Conservation (phyloP, 2,888 invertebrate genomes). For the Allygus modestus region DNA sequence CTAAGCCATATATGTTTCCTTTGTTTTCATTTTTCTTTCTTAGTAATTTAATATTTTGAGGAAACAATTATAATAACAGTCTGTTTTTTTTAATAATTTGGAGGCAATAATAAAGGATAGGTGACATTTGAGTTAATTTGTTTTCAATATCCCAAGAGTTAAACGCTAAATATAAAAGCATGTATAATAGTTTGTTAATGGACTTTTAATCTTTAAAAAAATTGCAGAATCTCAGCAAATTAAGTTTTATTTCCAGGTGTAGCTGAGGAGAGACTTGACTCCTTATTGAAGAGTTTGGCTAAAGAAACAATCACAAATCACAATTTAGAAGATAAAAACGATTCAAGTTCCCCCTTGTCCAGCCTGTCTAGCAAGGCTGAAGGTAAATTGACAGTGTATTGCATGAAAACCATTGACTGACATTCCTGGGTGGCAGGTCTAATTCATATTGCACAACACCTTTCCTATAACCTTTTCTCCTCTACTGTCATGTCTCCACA, state of each 20-base stretch:
- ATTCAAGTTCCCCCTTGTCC: constrained; percentile 76
- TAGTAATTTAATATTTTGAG: too few relatives aligned
- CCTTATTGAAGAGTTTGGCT: constrained; percentile 85
- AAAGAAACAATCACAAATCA: constrained; percentile 81
- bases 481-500: neutral
- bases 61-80: too few relatives aligned
- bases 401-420: neutral
- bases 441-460: neutral
- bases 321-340: constrained; percentile 77
- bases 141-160: too few relatives aligned
- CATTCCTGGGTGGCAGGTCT: constrained; percentile 18
- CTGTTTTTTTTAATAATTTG: too few relatives aligned
- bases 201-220: too few relatives aligned
- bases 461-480: neutral
- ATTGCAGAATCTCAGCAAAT: neutral
- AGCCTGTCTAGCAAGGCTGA: constrained; percentile 76
- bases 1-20: too few relatives aligned
- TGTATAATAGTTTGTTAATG: too few relatives aligned
- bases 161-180: too few relatives aligned
- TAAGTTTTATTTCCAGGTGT: constrained; percentile 70
- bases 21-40: too few relatives aligned
- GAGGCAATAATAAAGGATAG: too few relatives aligned
- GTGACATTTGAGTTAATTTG: too few relatives aligned
- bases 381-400: constrained; percentile 69
- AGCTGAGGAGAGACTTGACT: constrained; percentile 82